These are phyloP conservation scores for Typhlichthys subterraneus DNA, from an alignment of 2,797 vertebrate genomes.

Conservation along the genomic window DNA sequence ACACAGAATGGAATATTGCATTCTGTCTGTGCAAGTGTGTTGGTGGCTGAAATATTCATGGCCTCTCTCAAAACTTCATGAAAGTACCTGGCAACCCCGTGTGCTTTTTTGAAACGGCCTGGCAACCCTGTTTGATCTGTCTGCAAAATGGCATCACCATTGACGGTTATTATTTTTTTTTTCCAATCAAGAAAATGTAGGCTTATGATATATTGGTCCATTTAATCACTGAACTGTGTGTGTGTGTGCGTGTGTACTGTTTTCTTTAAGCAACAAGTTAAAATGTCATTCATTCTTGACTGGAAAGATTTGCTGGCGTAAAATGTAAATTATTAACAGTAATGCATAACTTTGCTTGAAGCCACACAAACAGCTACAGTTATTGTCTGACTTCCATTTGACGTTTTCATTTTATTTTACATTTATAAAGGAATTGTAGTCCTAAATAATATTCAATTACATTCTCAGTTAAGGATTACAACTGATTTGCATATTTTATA, in stretches of 20 bases:
- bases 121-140: conserved; percentile 2
- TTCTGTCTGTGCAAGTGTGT: conserved; percentile 33
- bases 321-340: neutral
- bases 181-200: conserved; percentile 6
- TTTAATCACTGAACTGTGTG: neutral
- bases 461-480: no score
- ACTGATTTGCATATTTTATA: no score
- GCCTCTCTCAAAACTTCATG: conserved; percentile 8
- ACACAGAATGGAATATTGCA: conserved; percentile 48
- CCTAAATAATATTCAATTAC: no score
- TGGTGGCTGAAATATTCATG: conserved; percentile 50
- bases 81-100: conserved; percentile 15
- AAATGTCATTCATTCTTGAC: neutral
- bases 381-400: neutral
- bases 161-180: neutral
- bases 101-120: neutral
- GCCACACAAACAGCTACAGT: neutral
- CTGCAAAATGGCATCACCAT: neutral
- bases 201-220: neutral
- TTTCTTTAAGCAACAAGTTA: neutral
- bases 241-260: neutral
- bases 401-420: no score
- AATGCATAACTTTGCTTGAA: neutral
- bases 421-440: no score
- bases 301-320: neutral